Evolutionary conservation across 2,888 invertebrate genomes (phyloP), one percentile per base, ranked within the genome.

Genomic region (Argyresthia albistria): DNA sequence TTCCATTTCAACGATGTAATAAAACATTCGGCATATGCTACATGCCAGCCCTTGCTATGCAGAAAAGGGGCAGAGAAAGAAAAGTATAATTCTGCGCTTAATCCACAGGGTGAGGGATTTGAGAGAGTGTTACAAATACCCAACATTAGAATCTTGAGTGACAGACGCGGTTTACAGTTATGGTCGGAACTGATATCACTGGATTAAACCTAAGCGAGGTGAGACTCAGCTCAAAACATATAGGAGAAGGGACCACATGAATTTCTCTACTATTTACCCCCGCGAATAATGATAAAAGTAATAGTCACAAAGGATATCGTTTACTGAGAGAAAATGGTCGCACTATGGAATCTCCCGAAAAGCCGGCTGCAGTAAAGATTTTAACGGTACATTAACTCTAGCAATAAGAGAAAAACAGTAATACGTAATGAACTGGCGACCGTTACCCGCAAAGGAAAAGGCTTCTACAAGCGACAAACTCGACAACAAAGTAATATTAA

Each of bases 1-100:
- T 25, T 25, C 25, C 6, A 25, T 25, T 25, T 25, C 25, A 25
- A 25, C 6, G 6, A 2, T 25, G 25, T 25, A 25, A 4, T 25
- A 6, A 25, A 25, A 25, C 6, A 25, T 25, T 25, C 25, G 25
- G 25, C 25, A 25, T 25, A 25, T 6, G 25, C 25, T 6, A 25
- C 25, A 25, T 25, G 6, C 25, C 25, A 25, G 6, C 25, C 25
- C 25, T 25, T 25, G 25, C 6, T 25, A 6, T 25, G 25, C 76
- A 74, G 49, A 37, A 35, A 36, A 75, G 67, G 66, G 65, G 63
- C 63, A 35, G 43, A 6, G 25, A 25, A 73, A 76, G 80, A 83
- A 80, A 75, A 72, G 75, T 78, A 80, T 80, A 86, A 84, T 81
- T 83, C 81, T 73, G 78, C 78, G 75, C 81, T 76, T 80, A 82